Conservation (phyloP, 2,113 vertebrate genomes). For the Grantiella picta region DNA sequence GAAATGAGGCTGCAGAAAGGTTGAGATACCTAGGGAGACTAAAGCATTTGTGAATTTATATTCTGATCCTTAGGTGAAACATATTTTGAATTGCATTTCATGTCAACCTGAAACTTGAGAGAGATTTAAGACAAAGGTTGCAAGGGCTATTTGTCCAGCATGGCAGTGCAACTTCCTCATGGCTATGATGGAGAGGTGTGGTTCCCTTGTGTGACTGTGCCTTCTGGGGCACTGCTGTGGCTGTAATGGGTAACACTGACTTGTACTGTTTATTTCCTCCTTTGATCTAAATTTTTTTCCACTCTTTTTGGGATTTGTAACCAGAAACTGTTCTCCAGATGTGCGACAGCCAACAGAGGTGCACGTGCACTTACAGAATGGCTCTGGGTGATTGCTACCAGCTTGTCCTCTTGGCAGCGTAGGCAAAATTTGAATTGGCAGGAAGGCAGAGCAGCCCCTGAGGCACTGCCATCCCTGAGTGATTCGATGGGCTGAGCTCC, state of each 20-base stretch:
- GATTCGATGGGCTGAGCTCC: not conserved
- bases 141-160: not conserved
- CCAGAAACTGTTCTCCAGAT: not conserved
- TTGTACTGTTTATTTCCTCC: not conserved
- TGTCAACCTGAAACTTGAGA: not conserved
- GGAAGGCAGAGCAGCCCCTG: not conserved
- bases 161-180: not conserved
- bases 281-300: not conserved
- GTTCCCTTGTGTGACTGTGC: not conserved
- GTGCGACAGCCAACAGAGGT: not conserved
- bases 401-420: not conserved
- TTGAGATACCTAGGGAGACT: not conserved
- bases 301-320: not conserved
- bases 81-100: not conserved
- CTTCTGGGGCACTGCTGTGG: not conserved
- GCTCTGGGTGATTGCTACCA: slow-evolving; percentile 10
- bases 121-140: not conserved
- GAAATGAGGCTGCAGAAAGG: not conserved
- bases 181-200: not conserved
- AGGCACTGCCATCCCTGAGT: not conserved
- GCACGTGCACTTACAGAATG: not conserved
- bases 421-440: not conserved
- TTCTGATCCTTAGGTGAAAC: not conserved
- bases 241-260: not conserved
- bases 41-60: not conserved